A percentile compares a stretch with the other conserved stretches of the same genome.
Conservation (phyloP, 2,888 invertebrate genomes). For the Malachius bipustulatus region DNA sequence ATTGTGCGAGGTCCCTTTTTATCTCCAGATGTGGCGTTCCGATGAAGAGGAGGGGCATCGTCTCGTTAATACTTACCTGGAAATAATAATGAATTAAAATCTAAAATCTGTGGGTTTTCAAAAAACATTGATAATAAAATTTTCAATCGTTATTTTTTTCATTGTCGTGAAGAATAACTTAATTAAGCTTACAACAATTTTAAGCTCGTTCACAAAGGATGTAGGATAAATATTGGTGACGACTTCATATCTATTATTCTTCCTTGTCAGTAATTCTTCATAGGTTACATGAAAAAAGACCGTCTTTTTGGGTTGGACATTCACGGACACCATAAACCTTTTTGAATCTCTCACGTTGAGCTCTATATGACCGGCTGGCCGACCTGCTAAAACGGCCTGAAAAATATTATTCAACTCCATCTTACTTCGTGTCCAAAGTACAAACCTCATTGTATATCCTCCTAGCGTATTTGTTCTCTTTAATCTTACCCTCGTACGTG, state of each 20-base stretch:
- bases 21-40: too few species aligned
- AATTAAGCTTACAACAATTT: constrained; percentile 38
- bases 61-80: too few species aligned
- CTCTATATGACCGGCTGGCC: constrained; percentile 45
- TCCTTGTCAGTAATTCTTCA: constrained; percentile 52
- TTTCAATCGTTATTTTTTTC: too few species aligned
- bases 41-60: too few species aligned
- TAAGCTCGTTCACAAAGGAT: constrained; percentile 47
- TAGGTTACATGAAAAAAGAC: constrained; percentile 57
- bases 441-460: constrained; percentile 33
- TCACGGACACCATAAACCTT: constrained; percentile 51
- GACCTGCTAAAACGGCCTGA: constrained; percentile 43
- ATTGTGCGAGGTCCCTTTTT: too few species aligned
- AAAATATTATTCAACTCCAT: too few species aligned
- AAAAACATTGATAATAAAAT: too few species aligned
- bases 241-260: constrained; percentile 52
- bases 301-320: constrained; percentile 46
- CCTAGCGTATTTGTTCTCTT: constrained; percentile 53
- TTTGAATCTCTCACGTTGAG: constrained; percentile 54
- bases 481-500: constrained; percentile 50
- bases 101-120: too few species aligned
- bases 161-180: too few species aligned
- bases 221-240: constrained; percentile 54
- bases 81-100: too few species aligned
- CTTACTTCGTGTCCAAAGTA: too few species aligned